These are phyloP conservation scores for Nothoprocta perdicaria DNA, from an alignment of 2,113 vertebrate genomes.

Conservation along the genomic window DNA sequence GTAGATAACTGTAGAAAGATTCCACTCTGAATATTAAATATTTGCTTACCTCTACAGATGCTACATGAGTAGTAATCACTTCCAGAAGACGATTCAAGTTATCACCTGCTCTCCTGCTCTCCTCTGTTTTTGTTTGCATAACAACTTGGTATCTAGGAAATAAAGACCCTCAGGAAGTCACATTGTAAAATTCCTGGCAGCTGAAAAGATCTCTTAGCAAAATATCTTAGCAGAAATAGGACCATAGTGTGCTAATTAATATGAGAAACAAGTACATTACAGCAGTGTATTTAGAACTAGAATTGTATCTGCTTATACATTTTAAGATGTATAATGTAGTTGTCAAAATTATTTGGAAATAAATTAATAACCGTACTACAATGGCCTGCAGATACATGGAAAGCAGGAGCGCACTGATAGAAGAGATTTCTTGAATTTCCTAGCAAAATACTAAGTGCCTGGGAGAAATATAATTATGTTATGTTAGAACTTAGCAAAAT, in stretches of 20 bases:
- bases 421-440: neutral
- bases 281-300: neutral
- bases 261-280: neutral
- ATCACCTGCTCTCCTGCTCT: slow-evolving; percentile 75
- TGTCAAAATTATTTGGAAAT: neutral
- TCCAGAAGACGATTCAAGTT: slow-evolving; percentile 77
- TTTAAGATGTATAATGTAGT: neutral
- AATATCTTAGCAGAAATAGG: neutral
- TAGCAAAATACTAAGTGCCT: neutral
- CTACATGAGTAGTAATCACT: slow-evolving; percentile 74
- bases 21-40: neutral
- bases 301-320: neutral
- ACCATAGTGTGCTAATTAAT: rapidly evolving
- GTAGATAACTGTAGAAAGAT: neutral
- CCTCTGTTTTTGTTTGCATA: slow-evolving; percentile 78
- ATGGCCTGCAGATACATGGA: neutral
- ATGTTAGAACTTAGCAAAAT: neutral
- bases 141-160: slow-evolving; percentile 76
- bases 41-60: slow-evolving; percentile 74
- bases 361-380: neutral
- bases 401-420: neutral
- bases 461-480: neutral
- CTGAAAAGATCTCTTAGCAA: neutral
- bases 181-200: neutral
- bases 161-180: neutral